A percentile compares a stretch with the other conserved stretches of the same genome.
phyloP scores from a whole-genome alignment of 92 coral and sea anemone species.

The Zoanthus sociatus region DNA sequence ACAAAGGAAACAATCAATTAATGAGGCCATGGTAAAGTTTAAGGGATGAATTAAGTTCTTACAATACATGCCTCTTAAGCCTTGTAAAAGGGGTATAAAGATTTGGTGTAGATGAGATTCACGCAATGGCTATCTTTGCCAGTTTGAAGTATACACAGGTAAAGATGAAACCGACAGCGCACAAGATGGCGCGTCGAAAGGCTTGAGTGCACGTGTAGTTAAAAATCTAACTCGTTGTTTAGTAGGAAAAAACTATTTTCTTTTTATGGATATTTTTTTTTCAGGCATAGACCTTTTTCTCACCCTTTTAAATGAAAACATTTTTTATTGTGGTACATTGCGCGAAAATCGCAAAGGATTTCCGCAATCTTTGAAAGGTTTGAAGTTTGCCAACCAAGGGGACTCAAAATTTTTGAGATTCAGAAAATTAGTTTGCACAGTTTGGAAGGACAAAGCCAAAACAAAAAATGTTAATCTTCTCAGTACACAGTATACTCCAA shows the following conservation, averaged over 20 bases:
- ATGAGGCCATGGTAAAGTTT: not conserved
- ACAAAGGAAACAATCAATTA: not conserved
- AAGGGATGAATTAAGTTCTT: not conserved
- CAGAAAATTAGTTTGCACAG: slow-evolving; percentile 26
- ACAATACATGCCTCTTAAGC: not conserved
- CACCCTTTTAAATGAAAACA: not conserved
- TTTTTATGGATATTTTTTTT: not conserved
- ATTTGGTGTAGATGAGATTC: not conserved
- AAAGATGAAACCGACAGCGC: not conserved
- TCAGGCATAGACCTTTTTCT: not conserved
- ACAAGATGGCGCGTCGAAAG: slow-evolving; percentile 21
- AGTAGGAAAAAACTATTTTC: slow-evolving; percentile 18
- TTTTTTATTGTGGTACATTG: not conserved
- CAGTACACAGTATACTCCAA: slow-evolving; percentile 34
- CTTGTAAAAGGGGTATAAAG: not conserved
- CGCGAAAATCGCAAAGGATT: slow-evolving; percentile 43
- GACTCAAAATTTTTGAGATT: slow-evolving; percentile 42
- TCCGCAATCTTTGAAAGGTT: slow-evolving; percentile 41
- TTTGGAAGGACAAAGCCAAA: slow-evolving; percentile 26
- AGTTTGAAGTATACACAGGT: slow-evolving; percentile 57
- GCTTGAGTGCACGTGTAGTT: slow-evolving; percentile 15
- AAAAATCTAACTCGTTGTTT: slow-evolving; percentile 25
- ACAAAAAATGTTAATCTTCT: slow-evolving; percentile 13
- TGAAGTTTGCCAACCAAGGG: slow-evolving; percentile 46
- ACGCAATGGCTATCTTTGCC: slow-evolving; percentile 3